Base-by-base conservation (phyloP, 2,113 vertebrate species). In the Xenopus laevis region DNA sequence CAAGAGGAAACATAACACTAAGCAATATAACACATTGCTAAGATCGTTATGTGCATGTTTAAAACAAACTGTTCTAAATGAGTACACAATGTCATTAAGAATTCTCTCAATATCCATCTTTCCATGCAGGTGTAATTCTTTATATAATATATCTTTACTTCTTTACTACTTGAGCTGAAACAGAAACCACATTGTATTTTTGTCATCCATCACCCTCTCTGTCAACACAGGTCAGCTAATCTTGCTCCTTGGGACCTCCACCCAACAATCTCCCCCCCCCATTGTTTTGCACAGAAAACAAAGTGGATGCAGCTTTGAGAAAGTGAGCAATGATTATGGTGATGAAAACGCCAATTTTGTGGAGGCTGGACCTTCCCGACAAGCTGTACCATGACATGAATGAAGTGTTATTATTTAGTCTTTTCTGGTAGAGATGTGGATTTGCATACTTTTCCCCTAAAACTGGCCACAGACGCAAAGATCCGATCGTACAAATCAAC, bases 121-220 rank as follows among this genome's bases (percentile, higher is more conserved):
- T 61, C 65, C 0, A 71, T 0, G 77, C 79, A 81, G 83, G 81
- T 85, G 79, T 45, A 27, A 60, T 75, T 0, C 79, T 65, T 65
- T n/a, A 4, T 77, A 77, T n/a, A n/a, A n/a, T 11, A 70, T 60
- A 0, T 17, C 2, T 5, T 75, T 57, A 30, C 67, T 61, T 0
- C 71, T 9, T 65, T 57, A 30, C 67, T 61, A 0, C 71, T 8
- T 65, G 0, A 46, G 69, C 30, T 68, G 81, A 79, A 81, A 81
- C 74, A 70, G 82, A 78, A 83, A 78, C 68, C 33, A 78, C 78
- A 57, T 78, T 81, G 78, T 83, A 15, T 74, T 70, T 72, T 2
- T 58, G 79, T 83, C 86, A 87, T 88, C 86, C 87, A 88, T 91
- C 86, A 90, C 83, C 69, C 23, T 71, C 4, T 68, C 87, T 87